These are phyloP conservation scores for Cryptoblepharus egeriae DNA, from an alignment of 2,797 vertebrate genomes.

Conservation along the genomic window DNA sequence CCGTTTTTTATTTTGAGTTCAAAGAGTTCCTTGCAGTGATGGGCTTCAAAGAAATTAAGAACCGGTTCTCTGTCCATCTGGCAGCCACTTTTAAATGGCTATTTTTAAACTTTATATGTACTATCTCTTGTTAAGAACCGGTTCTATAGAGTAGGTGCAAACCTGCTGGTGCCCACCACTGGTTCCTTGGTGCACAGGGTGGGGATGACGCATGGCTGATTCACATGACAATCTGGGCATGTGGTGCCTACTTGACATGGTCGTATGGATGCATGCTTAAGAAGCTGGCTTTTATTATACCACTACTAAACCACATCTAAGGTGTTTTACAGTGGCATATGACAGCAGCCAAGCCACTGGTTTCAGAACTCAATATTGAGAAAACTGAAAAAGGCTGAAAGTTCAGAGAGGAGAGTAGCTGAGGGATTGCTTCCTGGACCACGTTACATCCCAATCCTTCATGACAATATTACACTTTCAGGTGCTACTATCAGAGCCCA, in stretches of 20 bases:
- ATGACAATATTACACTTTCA: neutral
- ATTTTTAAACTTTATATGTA: too few relatives aligned
- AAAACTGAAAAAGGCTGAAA: neutral
- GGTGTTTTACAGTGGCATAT: neutral
- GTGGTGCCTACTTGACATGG: neutral
- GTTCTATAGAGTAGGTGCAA: too few relatives aligned
- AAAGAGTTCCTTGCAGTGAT: too few relatives aligned
- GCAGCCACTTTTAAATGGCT: too few relatives aligned
- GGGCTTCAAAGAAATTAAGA: too few relatives aligned
- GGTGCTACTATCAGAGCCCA: too few relatives aligned
- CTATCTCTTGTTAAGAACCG: too few relatives aligned
- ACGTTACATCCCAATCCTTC: neutral
- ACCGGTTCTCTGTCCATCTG: too few relatives aligned
- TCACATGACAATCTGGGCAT: neutral
- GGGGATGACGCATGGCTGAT: neutral
- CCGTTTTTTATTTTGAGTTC: constrained; percentile 67
- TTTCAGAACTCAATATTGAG: neutral
- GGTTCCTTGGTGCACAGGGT: constrained; percentile 50
- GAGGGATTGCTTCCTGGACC: neutral
- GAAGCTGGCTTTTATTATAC: neutral
- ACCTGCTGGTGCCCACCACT: too few relatives aligned
- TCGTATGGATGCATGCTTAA: neutral
- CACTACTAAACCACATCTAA: neutral
- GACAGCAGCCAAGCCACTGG: neutral
- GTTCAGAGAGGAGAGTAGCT: neutral